Base-by-base conservation (phyloP, 2,888 invertebrate genomes). In the Agrilus mali region DNA sequence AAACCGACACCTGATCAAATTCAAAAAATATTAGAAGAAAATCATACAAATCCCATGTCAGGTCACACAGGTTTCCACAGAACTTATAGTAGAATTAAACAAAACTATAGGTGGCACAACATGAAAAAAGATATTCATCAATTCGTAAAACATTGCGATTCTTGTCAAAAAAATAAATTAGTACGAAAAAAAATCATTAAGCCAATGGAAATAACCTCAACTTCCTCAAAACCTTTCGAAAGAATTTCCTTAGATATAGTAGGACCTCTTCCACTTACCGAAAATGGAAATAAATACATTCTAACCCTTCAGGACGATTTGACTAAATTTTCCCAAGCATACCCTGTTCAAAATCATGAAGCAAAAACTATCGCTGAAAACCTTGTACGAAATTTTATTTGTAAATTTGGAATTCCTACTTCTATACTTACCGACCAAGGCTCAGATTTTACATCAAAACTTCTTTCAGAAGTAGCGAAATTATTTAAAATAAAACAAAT, bases 111-210 rank as follows among this genome's bases (percentile, higher is more conserved):
- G 41, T 61, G 61, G 60, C 42, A 44, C n/a, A 52, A 47, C 5
- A 60, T 63, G 57, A 59, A 55, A 45, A 46, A 47, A 4, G 56
- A 60, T 40, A 58, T 63, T 7, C 53, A 55, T 49, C 40, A 48
- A 40, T 59, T 52, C 45, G 53, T 62, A 32, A 54, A 55, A 48
- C 45, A 31, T 12, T 63, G 60, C 38, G 50, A 53, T 42, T 49
- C 47, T 5, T 63, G 63, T 44, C 60, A 61, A 52, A 49, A 44
- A 38, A 57, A 58, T 40, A 61, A 60, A 49, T 36, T 47, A 33
- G 42, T 44, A n/a, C 41, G 49, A 8, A 48, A 52, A 40, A 49
- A 45, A 13, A 50, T 41, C 20, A 48, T 48, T 38, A 41, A 45
- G 38, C 59, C 61, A 4, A 53, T 63, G 56, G 53, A 56, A 48